Percentiles rank a stretch among this genome's conserved stretches.
phyloP scores from a whole-genome alignment of 2,797 vertebrate genomes.

The Amniataba percoides region DNA sequence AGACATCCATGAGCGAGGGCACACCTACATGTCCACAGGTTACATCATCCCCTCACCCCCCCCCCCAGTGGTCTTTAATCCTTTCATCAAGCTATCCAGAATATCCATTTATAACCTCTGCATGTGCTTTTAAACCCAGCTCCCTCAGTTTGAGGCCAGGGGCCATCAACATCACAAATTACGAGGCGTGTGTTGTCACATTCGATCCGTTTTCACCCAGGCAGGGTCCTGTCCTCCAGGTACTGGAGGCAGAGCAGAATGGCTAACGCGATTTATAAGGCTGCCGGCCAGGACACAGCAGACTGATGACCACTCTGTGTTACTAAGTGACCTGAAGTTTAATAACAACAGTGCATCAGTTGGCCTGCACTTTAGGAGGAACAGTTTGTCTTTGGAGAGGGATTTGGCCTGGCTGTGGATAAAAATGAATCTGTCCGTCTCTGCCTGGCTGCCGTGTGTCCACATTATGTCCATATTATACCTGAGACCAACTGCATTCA shows the following conservation, averaged over 20 bases:
- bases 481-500: background rate
- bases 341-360: slow-evolving; percentile 47
- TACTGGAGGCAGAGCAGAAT: slow-evolving; percentile 47
- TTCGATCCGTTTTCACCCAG: slow-evolving; percentile 44
- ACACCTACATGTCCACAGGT: slow-evolving; percentile 27
- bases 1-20: background rate
- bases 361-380: slow-evolving; percentile 13
- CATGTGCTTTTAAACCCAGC: slow-evolving; percentile 21
- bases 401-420: background rate
- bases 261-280: slow-evolving; percentile 50
- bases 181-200: slow-evolving; percentile 54
- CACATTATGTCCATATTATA: background rate
- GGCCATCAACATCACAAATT: slow-evolving; percentile 43
- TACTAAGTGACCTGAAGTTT: slow-evolving; percentile 54
- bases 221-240: slow-evolving; percentile 45
- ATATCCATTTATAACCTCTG: slow-evolving; percentile 37
- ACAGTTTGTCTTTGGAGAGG: background rate
- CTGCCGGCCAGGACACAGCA: slow-evolving; percentile 20
- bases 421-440: background rate
- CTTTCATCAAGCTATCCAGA: slow-evolving; percentile 26
- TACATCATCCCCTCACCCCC: slow-evolving; percentile 30
- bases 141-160: slow-evolving; percentile 20
- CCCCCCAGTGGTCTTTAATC: slow-evolving; percentile 28
- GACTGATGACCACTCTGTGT: slow-evolving; percentile 44
- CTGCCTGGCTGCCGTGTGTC: background rate